phyloP scores from a whole-genome alignment of 2,797 vertebrate species.

The Cercopithecus diana region DNA sequence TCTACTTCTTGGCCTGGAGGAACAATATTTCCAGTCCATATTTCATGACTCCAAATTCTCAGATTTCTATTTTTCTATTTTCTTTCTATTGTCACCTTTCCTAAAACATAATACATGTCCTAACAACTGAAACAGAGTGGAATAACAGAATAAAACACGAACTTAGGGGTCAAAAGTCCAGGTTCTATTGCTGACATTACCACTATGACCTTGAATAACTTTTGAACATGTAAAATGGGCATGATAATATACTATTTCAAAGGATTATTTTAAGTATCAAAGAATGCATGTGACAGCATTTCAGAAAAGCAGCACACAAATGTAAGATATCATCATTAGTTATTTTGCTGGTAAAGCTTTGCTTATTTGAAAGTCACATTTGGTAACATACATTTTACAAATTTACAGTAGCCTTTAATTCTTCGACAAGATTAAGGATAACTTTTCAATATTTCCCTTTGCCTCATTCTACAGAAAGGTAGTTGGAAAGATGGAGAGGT shows the following conservation, averaged over 20 bases:
- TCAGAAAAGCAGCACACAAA: slow-evolving; percentile 30
- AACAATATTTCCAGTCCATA: background rate
- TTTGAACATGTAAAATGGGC: background rate
- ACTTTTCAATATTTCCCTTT: background rate
- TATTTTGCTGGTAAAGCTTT: slow-evolving; percentile 30
- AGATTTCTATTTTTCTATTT: background rate
- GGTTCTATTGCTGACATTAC: background rate
- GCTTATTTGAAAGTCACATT: slow-evolving; percentile 38
- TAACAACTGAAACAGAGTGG: background rate
- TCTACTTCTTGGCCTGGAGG: background rate
- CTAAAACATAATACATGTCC: background rate
- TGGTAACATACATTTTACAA: slow-evolving; percentile 9
- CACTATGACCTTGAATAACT: slow-evolving; percentile 20
- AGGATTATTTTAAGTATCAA: slow-evolving; percentile 38
- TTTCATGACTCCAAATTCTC: background rate
- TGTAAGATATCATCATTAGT: background rate
- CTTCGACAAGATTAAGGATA: slow-evolving; percentile 32
- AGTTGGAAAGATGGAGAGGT: background rate
- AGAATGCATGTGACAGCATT: background rate
- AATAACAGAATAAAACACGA: background rate
- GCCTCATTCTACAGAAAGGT: background rate
- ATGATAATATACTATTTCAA: background rate
- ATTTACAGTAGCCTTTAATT: slow-evolving; percentile 56
- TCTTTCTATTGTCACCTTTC: background rate
- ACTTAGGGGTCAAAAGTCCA: background rate